These are phyloP conservation scores for Scolanthus callimorphus DNA, from an alignment of 92 coral and sea anemone genomes.

Conservation along the genomic window DNA sequence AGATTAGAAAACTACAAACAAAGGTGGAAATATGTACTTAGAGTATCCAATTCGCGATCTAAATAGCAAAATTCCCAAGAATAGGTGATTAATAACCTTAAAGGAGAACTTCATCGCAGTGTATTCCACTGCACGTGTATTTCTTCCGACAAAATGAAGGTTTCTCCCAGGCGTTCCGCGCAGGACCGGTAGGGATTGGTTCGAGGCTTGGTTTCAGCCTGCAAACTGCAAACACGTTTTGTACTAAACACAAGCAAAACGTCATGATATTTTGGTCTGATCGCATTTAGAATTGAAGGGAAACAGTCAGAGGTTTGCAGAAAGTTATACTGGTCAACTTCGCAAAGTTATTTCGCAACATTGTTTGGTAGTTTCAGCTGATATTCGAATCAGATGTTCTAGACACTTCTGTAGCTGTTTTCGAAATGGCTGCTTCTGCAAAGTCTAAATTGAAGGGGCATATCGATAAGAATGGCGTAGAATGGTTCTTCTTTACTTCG, in stretches of 20 bases:
- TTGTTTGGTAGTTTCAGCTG: no score
- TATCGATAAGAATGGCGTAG: neutral
- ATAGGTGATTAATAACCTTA: conserved; percentile 56
- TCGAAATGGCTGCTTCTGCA: neutral
- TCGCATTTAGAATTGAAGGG: no score
- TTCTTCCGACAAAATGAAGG: neutral
- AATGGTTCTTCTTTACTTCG: neutral
- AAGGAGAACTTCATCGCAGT: conserved; percentile 76
- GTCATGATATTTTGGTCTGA: no score
- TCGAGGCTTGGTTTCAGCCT: no score
- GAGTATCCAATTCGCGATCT: no score
- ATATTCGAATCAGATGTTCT: no score
- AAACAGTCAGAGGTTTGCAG: no score
- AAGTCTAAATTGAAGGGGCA: neutral
- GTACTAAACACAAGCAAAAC: no score
- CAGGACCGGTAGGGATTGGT: neutral
- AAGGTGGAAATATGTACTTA: neutral
- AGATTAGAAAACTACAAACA: conserved; percentile 84
- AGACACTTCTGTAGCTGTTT: no score
- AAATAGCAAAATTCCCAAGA: neutral
- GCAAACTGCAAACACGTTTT: no score
- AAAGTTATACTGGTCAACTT: no score
- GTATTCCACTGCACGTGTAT: conserved; percentile 24
- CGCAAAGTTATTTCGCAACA: no score
- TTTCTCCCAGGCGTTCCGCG: conserved; percentile 20